Percentiles rank a stretch among this genome's conserved stretches.
Evolutionary conservation across 2,888 invertebrate genomes (phyloP).

Genomic region (Homarus gammarus): DNA sequence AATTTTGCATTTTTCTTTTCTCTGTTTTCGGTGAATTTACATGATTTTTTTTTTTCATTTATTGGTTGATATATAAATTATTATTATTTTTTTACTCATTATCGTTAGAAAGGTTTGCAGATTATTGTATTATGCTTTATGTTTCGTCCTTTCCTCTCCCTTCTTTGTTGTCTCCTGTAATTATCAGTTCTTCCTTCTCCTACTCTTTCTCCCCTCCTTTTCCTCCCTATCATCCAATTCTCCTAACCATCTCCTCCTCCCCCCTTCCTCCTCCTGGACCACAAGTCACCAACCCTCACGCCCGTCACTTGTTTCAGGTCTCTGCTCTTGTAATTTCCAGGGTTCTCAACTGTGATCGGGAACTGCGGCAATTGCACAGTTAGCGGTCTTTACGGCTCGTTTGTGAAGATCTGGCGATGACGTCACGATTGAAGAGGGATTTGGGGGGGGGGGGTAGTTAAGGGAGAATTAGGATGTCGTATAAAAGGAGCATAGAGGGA

Average conservation of each 20-base stretch:
- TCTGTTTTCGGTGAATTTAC: too few species aligned
- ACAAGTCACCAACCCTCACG: neutral
- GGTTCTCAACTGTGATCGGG: neutral
- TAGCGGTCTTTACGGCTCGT: neutral
- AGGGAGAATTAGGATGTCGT: too few species aligned
- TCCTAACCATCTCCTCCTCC: neutral
- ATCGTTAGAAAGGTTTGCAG: too few species aligned
- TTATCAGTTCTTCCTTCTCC: neutral
- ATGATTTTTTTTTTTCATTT: too few species aligned
- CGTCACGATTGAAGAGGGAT: too few species aligned
- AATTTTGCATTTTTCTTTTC: too few species aligned
- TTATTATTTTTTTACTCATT: too few species aligned
- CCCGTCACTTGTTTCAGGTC: neutral
- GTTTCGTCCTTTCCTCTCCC: neutral
- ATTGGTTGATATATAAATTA: too few species aligned
- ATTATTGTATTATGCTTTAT: too few species aligned
- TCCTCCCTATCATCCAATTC: neutral
- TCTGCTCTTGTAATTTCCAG: conserved; percentile 19
- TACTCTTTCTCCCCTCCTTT: neutral
- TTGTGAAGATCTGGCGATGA: neutral
- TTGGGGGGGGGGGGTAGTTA: too few species aligned
- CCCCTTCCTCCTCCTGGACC: neutral
- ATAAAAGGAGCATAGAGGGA: too few species aligned
- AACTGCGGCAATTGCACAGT: conserved; percentile 11
- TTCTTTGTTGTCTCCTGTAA: neutral